Conservation (phyloP, 2,113 vertebrate species). For the Bolborhynchus lineola region DNA sequence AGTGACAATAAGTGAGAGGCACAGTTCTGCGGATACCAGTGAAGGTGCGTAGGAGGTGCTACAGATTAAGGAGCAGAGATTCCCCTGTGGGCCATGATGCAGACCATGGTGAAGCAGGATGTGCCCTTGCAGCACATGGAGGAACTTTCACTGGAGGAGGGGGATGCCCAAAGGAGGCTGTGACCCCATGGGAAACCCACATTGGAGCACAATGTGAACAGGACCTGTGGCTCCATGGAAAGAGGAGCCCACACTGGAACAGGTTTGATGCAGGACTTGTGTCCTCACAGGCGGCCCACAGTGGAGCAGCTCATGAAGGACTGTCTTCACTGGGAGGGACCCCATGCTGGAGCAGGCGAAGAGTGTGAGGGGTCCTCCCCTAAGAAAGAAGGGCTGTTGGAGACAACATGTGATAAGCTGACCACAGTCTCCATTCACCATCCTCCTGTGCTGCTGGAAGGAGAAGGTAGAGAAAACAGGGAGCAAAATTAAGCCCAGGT, state of each 20-base stretch:
- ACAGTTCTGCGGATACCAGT: background rate
- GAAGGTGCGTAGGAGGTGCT: background rate
- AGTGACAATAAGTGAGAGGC: background rate
- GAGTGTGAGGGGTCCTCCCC: background rate
- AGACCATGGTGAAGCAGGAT: background rate
- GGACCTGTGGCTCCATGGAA: background rate
- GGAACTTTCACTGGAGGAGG: background rate
- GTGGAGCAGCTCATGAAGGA: background rate
- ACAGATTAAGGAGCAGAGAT: background rate
- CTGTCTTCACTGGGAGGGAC: background rate
- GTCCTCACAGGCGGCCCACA: background rate
- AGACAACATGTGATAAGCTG: background rate
- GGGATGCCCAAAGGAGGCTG: background rate
- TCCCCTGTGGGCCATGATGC: background rate
- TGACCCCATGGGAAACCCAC: no score
- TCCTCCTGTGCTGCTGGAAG: background rate
- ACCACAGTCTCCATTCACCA: background rate
- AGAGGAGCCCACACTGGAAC: background rate
- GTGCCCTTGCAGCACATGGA: background rate
- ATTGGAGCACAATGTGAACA: background rate
- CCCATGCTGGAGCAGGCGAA: background rate
- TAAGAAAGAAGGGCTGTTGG: background rate
- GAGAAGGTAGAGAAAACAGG: background rate
- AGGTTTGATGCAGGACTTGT: background rate
- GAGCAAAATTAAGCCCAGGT: background rate